These are phyloP conservation scores for Boleophthalmus pectinirostris DNA, from an alignment of 2,113 vertebrate species.

Conservation along the genomic window DNA sequence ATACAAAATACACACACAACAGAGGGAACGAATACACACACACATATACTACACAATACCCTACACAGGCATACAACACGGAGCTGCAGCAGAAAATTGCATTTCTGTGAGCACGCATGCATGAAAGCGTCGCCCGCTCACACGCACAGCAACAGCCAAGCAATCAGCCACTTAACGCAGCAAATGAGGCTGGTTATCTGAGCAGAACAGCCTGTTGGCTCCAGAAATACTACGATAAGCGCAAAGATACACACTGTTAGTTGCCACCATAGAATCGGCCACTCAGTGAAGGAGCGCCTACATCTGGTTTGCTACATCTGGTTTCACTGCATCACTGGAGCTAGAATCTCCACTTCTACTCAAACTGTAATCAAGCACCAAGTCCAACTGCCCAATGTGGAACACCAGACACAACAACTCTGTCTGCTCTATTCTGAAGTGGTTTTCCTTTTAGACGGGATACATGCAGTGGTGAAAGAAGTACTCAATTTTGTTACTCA, in stretches of 20 bases:
- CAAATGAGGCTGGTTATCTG: conserved; percentile 68
- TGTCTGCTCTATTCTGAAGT: neutral
- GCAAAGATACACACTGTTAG: conserved; percentile 60
- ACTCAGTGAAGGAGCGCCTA: conserved; percentile 32
- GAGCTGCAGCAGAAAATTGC: conserved; percentile 18
- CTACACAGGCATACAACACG: neutral
- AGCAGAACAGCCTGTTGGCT: conserved; percentile 66
- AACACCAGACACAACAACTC: neutral
- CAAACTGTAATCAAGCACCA: neutral
- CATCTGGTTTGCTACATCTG: conserved; percentile 65
- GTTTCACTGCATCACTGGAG: conserved; percentile 44
- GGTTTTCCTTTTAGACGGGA: neutral
- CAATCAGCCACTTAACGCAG: conserved; percentile 62
- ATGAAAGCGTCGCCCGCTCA: conserved; percentile 1
- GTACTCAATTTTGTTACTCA: too few relatives aligned
- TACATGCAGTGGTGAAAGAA: too few relatives aligned
- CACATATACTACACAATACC: too few relatives aligned
- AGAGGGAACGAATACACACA: too few relatives aligned
- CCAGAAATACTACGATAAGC: conserved; percentile 56
- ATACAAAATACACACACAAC: too few relatives aligned
- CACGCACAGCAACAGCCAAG: conserved; percentile 35
- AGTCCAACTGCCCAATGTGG: neutral
- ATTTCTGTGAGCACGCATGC: conserved; percentile 25
- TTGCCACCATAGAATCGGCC: conserved; percentile 38
- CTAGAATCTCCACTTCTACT: conserved; percentile 22